Evolutionary conservation across 2,113 vertebrate species (phyloP).

Genomic region (Rafetus swinhoei): DNA sequence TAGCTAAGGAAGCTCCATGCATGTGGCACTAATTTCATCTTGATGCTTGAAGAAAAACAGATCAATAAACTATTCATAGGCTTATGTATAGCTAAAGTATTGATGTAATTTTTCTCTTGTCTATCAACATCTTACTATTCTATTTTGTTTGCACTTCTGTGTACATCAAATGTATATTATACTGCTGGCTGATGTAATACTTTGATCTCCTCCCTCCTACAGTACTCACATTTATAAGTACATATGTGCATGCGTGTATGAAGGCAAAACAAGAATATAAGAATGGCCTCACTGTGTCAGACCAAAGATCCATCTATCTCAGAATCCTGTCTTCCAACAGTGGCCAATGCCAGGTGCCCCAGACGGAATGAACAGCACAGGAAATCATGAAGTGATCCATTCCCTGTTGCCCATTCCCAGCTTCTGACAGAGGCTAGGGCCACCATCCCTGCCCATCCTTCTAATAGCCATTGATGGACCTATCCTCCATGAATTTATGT

Average conservation of each 20-base stretch:
- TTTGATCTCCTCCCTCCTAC: background rate
- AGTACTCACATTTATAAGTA: background rate
- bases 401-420: too few relatives aligned
- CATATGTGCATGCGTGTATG: background rate
- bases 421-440: too few relatives aligned
- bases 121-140: conserved; percentile 9
- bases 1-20: conserved; percentile 26
- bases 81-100: conserved; percentile 42
- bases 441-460: too few relatives aligned
- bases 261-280: background rate
- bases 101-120: conserved; percentile 18
- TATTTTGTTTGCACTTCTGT: background rate
- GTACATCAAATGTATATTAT: background rate
- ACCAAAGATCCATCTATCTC: too few relatives aligned
- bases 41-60: conserved; percentile 34
- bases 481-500: too few relatives aligned
- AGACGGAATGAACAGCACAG: too few relatives aligned
- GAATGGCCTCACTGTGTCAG: too few relatives aligned
- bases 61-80: conserved; percentile 49
- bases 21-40: conserved; percentile 35
- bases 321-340: too few relatives aligned
- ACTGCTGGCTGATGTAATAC: background rate
- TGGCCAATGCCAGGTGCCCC: too few relatives aligned
- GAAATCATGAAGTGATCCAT: too few relatives aligned
- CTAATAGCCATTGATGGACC: too few relatives aligned